phyloP scores from a whole-genome alignment of 2,888 invertebrate species.

The Eupithecia inturbata region DNA sequence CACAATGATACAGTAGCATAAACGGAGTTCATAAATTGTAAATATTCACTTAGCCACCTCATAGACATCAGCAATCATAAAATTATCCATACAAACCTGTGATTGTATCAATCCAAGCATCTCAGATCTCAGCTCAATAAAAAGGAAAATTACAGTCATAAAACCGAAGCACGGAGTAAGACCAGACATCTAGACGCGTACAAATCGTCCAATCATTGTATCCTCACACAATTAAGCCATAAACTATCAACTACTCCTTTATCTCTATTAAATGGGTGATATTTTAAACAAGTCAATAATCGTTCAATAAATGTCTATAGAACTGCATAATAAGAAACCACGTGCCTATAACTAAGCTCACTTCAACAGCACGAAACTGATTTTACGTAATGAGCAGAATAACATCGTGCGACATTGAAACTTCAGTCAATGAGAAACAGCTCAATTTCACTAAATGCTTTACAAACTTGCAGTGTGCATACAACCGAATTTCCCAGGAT shows the following conservation, averaged over 20 bases:
- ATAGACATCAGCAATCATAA: constrained; percentile 46
- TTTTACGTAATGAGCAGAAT: constrained; percentile 5
- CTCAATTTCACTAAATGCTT: constrained; percentile 5
- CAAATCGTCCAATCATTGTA: constrained; percentile 59
- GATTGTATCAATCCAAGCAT: constrained; percentile 68
- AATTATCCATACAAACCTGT: constrained; percentile 56
- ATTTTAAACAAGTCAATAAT: constrained; percentile 84
- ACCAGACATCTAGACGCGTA: constrained; percentile 67
- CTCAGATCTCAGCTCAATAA: constrained; percentile 59
- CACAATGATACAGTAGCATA: constrained; percentile 10
- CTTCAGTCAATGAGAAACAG: not conserved
- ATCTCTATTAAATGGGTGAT: constrained; percentile 82
- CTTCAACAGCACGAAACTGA: constrained; percentile 1
- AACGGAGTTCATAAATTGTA: constrained; percentile 17
- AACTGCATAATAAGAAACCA: constrained; percentile 82
- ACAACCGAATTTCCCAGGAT: constrained; percentile 5
- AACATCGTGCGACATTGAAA: not conserved
- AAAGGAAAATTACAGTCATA: constrained; percentile 79
- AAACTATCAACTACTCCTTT: constrained; percentile 78
- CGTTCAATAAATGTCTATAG: constrained; percentile 82
- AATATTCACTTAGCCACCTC: constrained; percentile 10
- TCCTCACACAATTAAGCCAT: constrained; percentile 75
- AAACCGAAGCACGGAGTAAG: constrained; percentile 56
- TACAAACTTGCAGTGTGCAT: constrained; percentile 7
- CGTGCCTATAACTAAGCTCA: constrained; percentile 52